Base-by-base conservation (phyloP, 2,113 vertebrate species). In the Ranitomeya variabilis region DNA sequence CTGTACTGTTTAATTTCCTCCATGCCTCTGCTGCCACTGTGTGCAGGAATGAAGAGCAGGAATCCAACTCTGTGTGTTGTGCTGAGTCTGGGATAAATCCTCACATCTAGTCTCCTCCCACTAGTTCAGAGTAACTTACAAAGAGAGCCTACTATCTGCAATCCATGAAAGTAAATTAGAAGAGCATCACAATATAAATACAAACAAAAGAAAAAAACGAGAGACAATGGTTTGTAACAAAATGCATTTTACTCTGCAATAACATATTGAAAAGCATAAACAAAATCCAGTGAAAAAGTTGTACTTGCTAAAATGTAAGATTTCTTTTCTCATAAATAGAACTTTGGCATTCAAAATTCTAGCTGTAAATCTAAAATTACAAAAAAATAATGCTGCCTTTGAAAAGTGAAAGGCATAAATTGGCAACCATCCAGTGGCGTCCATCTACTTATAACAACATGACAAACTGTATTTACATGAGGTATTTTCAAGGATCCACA, bases 291-390 rank as follows among this genome's bases (percentile, higher is more conserved):
- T 97, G 96, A 93, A 97, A 97, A 97, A 97, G 96, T 96, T 96
- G 94, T 94, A 95, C 93, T 94, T 90, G 92, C 96, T 95, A 95
- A 96, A 95, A 96, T 94, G 93, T 93, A 96, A 95, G 94, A 89
- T 92, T 92, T 94, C 92, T 93, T 92, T 90, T 92, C 95, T 92
- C 96, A 97, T 97, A 97, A 97, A 97, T 97, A 97, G 94, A 97
- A 95, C 96, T 97, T 97, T 97, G 96, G 97, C 96, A 95, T 97
- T 95, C 95, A 95, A 97, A 97, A 96, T 94, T 96, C 95, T 96
- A 97, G 96, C 96, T 97, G 96, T 96, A 96, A 97, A 97, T 93
- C 94, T 96, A 96, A 94, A 76, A 93, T 93, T 94, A 94, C 94
- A 94, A 93, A 94, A 92, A 92, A 91, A 80, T 21, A 90, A 96